These are phyloP conservation scores for Botrylloides violaceus DNA, from an alignment of 23 tunicate species.

Conservation along the genomic window DNA sequence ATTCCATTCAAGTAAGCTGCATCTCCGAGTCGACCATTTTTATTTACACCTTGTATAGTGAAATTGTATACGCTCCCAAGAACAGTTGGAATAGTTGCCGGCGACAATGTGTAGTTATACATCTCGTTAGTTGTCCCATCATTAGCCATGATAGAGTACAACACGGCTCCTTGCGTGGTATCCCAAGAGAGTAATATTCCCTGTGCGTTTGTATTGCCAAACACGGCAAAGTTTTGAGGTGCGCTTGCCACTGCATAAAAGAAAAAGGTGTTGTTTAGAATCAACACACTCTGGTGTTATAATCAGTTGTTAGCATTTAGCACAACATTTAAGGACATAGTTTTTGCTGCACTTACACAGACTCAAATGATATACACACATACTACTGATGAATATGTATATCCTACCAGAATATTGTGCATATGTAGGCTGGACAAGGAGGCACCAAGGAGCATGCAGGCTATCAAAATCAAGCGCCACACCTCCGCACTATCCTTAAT, in stretches of 20 bases:
- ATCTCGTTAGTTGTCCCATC: not conserved
- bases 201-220: conserved; percentile 1
- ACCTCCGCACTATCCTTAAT: no score
- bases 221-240: conserved; percentile 4
- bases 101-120: conserved; percentile 9
- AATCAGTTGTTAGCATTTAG: no score
- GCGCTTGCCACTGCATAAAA: conserved; percentile 9
- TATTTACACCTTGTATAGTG: not conserved
- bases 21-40: not conserved
- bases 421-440: no score
- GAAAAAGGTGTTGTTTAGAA: not conserved
- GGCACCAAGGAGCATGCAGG: no score
- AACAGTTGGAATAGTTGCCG: not conserved
- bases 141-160: not conserved
- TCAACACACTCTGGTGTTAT: not conserved
- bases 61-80: conserved; percentile 7
- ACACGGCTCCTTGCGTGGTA: not conserved
- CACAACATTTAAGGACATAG: no score
- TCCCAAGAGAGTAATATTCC: conserved; percentile 11
- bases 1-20: not conserved
- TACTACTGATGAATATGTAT: no score
- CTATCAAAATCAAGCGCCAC: no score
- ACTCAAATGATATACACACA: no score
- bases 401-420: no score
- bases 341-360: no score